A percentile compares a stretch with the other conserved stretches of the same genome.
Conservation (phyloP, 2,797 vertebrate species). For the Todus mexicanus region DNA sequence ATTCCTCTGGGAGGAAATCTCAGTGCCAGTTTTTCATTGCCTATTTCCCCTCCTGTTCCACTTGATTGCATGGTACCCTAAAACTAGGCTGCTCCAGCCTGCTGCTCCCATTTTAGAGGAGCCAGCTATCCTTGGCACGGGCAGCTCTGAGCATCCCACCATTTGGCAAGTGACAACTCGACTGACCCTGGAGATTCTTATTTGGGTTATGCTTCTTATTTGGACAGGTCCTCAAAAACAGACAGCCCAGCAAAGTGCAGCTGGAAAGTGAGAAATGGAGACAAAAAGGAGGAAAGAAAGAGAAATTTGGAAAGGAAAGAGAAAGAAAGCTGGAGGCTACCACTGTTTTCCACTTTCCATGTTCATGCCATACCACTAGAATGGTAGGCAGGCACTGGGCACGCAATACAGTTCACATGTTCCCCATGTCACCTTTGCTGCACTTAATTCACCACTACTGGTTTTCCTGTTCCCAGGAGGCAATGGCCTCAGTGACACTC, state of each 20-base stretch:
- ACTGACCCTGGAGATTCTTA: not conserved
- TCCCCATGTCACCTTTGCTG: not conserved
- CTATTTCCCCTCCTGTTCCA: not conserved
- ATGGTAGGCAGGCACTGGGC: not conserved
- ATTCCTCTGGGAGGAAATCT: not conserved
- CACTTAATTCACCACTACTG: not conserved
- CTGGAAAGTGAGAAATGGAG: not conserved
- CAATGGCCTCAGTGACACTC: not conserved
- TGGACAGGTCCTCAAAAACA: not conserved
- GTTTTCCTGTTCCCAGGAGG: not conserved
- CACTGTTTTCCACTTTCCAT: not conserved
- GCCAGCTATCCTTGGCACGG: rapidly evolving
- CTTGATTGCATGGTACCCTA: not conserved
- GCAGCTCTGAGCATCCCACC: not conserved
- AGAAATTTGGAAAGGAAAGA: not conserved
- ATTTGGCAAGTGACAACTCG: not conserved
- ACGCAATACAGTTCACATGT: not conserved
- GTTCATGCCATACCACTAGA: not conserved
- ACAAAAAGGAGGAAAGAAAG: not conserved
- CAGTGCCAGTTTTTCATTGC: not conserved
- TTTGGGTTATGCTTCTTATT: not conserved
- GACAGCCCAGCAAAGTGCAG: not conserved
- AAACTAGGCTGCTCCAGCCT: not conserved
- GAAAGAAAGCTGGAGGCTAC: not conserved
- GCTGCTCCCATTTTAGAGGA: not conserved